Conservation (phyloP, 2,888 invertebrate genomes). For the Brachyptera risi region DNA sequence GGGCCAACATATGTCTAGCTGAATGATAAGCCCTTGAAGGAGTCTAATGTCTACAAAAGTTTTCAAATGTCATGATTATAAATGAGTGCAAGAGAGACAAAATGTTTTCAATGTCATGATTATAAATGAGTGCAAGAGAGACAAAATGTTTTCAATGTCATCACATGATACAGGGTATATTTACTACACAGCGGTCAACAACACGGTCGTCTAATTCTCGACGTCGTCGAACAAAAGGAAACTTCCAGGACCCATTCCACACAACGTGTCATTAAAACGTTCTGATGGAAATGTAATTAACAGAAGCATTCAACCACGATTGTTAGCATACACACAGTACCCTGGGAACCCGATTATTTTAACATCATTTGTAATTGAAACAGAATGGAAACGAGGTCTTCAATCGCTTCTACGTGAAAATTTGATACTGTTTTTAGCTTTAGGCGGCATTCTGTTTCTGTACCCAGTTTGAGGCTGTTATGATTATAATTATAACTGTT, state of each 20-base stretch:
- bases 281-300: conserved; percentile 4
- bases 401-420: not conserved
- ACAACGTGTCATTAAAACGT: not conserved
- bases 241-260: not conserved
- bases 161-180: too few species aligned
- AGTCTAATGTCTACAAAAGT: too few species aligned
- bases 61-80: too few species aligned
- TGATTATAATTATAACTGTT: not conserved
- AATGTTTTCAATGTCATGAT: too few species aligned
- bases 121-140: too few species aligned
- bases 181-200: not conserved
- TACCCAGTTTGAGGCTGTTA: not conserved
- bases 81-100: too few species aligned
- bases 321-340: not conserved
- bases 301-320: conserved; percentile 1
- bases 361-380: not conserved
- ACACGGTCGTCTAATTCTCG: not conserved
- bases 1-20: too few species aligned
- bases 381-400: not conserved
- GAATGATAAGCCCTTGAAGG: too few species aligned
- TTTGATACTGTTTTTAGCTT: not conserved
- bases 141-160: too few species aligned
- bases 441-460: not conserved
- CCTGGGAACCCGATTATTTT: not conserved
- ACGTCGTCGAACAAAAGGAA: not conserved